These are phyloP conservation scores for Montifringilla adamsi DNA, from an alignment of 2,113 vertebrate genomes.

Conservation along the genomic window DNA sequence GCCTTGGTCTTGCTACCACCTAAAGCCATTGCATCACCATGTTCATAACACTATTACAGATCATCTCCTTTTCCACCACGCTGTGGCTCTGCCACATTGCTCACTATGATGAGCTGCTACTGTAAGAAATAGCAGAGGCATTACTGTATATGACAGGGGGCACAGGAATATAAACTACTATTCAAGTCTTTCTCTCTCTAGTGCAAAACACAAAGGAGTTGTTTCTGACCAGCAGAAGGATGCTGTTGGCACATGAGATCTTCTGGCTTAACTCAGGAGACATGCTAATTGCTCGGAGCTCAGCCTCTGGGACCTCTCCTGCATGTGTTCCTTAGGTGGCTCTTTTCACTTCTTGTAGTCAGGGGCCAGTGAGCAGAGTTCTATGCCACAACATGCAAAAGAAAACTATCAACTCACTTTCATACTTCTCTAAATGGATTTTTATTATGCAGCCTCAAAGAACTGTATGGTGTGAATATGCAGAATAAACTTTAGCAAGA, in stretches of 20 bases:
- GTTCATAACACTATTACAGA: accelerated
- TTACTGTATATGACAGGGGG: not conserved
- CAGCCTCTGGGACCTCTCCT: not conserved
- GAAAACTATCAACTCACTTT: not conserved
- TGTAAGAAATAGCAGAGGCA: not conserved
- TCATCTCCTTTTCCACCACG: not conserved
- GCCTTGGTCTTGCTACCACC: not conserved
- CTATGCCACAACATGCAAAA: not conserved
- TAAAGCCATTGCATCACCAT: not conserved
- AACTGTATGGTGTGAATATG: not conserved
- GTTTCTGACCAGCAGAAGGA: not conserved
- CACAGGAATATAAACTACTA: not conserved
- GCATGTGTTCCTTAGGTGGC: not conserved
- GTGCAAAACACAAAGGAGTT: not conserved
- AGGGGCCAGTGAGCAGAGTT: not conserved
- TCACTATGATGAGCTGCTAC: not conserved
- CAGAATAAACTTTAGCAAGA: not conserved
- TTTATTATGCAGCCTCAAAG: not conserved
- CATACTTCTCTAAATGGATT: not conserved
- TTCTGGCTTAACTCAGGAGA: not conserved
- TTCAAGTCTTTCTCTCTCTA: not conserved
- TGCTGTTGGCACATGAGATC: not conserved
- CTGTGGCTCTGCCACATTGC: not conserved
- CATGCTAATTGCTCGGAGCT: not conserved
- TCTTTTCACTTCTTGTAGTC: not conserved